These are phyloP conservation scores for Orchesella cincta DNA, from an alignment of 1,140 invertebrate genomes.

Conservation along the genomic window DNA sequence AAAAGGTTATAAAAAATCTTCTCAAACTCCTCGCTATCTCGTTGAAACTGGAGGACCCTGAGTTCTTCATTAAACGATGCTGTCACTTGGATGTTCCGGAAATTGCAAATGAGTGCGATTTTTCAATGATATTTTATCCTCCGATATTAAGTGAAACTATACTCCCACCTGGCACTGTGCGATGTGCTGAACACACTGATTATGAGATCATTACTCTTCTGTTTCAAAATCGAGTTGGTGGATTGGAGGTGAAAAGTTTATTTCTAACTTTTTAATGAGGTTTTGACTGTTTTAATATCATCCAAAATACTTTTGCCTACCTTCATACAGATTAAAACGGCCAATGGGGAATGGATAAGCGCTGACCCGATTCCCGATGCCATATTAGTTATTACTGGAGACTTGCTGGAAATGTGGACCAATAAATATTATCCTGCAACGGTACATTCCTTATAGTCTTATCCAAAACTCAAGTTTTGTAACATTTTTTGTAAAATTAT, in stretches of 20 bases:
- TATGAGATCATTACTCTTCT: constrained; percentile 44
- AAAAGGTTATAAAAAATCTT: constrained; percentile 20
- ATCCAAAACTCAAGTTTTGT: constrained; percentile 33
- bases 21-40: constrained; percentile 11
- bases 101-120: constrained; percentile 22
- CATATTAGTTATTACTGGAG: constrained; percentile 75
- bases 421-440: constrained; percentile 69
- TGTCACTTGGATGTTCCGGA: constrained; percentile 18
- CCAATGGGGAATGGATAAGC: constrained; percentile 69
- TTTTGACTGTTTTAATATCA: not conserved
- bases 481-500: constrained; percentile 6
- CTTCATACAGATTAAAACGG: constrained; percentile 50
- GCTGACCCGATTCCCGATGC: constrained; percentile 76
- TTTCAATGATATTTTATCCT: constrained; percentile 25
- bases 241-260: constrained; percentile 31
- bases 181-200: constrained; percentile 36
- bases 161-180: not conserved
- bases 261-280: constrained; percentile 2
- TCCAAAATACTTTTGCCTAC: not conserved
- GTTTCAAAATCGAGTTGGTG: constrained; percentile 47
- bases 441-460: constrained; percentile 63
- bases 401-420: constrained; percentile 76
- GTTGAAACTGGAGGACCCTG: constrained; percentile 6
- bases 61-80: constrained; percentile 19
- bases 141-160: not conserved